phyloP scores from a whole-genome alignment of 2,888 invertebrate species.

The Pheosia gnoma region DNA sequence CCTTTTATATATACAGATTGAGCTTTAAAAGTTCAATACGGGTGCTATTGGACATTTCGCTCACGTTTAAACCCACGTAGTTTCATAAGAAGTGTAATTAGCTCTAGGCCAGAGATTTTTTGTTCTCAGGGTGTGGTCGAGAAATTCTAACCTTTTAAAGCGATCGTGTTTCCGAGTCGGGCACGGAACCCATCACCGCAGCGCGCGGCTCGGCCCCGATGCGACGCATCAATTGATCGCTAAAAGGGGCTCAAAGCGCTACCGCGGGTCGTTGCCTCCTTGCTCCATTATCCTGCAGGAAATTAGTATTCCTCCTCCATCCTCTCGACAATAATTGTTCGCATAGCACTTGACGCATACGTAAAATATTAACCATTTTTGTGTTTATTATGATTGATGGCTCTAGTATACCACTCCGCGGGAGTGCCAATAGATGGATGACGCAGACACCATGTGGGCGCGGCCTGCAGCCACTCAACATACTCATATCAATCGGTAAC shows the following conservation, averaged over 20 bases:
- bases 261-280: constrained; percentile 8
- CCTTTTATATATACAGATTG: too few relatives aligned
- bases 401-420: background rate
- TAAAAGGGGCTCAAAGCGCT: constrained; percentile 8
- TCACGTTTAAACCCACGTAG: background rate
- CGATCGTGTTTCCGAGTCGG: background rate
- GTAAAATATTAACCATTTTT: constrained; percentile 4
- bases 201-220: background rate
- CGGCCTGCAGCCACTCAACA: background rate
- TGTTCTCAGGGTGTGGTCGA: constrained; percentile 3
- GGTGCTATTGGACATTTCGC: background rate
- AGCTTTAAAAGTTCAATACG: too few relatives aligned
- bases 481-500: too few relatives aligned
- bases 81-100: background rate
- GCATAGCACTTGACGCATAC: constrained; percentile 11
- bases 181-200: background rate
- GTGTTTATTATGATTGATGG: constrained; percentile 15
- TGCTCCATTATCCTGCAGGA: constrained; percentile 9
- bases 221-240: constrained; percentile 9
- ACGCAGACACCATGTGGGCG: background rate
- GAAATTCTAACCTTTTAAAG: constrained; percentile 1
- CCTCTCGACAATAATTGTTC: constrained; percentile 9
- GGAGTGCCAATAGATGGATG: background rate
- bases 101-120: background rate
- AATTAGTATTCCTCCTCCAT: constrained; percentile 15